phyloP scores from a whole-genome alignment of 2,888 invertebrate genomes.

The Tinea trinotella region DNA sequence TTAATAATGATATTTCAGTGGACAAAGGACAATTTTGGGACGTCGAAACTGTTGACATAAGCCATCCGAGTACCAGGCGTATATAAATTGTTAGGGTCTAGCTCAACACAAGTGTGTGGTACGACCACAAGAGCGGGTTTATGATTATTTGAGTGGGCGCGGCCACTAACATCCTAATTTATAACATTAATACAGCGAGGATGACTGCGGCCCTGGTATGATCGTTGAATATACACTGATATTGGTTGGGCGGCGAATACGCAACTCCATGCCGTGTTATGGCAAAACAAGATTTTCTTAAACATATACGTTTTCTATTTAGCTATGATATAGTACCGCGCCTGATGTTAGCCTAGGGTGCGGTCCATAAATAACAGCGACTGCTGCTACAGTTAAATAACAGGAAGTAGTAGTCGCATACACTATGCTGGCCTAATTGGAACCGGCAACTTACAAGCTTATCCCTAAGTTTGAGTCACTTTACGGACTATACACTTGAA shows the following conservation, averaged over 20 bases:
- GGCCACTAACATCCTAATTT: slow-evolving; percentile 64
- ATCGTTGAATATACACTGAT: slow-evolving; percentile 9
- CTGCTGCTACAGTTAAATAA: no score
- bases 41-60: slow-evolving; percentile 35
- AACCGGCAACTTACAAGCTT: no score
- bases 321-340: no score
- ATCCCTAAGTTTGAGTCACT: no score
- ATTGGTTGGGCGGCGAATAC: slow-evolving; percentile 10
- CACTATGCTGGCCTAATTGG: no score
- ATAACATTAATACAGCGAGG: slow-evolving; percentile 61
- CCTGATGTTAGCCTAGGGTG: no score
- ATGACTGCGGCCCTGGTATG: neutral
- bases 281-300: no score
- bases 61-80: slow-evolving; percentile 33
- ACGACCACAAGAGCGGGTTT: slow-evolving; percentile 32
- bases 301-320: no score
- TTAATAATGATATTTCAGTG: slow-evolving; percentile 12
- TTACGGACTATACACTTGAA: no score
- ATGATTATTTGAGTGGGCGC: slow-evolving; percentile 64
- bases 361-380: no score
- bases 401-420: no score
- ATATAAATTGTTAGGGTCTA: slow-evolving; percentile 32
- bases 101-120: slow-evolving; percentile 42
- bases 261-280: neutral
- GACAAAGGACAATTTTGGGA: slow-evolving; percentile 20